Conservation (phyloP, 2,797 vertebrate genomes). For the Sternarchorhynchus goeldii region DNA sequence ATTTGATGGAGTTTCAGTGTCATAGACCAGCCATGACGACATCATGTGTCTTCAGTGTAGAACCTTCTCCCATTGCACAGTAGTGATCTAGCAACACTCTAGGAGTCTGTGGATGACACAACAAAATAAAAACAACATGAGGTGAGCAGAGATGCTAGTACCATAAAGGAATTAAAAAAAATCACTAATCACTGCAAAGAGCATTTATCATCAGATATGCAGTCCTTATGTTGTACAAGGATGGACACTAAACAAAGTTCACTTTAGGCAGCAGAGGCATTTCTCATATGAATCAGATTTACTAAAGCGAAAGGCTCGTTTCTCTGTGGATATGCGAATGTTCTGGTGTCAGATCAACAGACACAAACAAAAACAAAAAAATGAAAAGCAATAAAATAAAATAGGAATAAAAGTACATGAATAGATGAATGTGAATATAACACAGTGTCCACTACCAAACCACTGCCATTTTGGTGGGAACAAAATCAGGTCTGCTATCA, state of each 20-base stretch:
- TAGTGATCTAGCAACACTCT: constrained; percentile 61
- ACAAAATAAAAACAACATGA: constrained; percentile 16
- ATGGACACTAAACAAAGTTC: neutral
- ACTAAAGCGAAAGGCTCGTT: neutral
- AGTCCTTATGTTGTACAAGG: neutral
- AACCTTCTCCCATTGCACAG: constrained; percentile 69
- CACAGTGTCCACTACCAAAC: too few relatives aligned
- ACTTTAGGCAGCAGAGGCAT: neutral
- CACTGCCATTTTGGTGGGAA: neutral
- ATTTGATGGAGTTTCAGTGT: constrained; percentile 72
- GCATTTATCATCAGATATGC: neutral
- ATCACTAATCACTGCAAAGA: neutral
- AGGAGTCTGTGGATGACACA: constrained; percentile 63
- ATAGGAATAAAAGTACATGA: too few relatives aligned
- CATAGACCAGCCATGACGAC: constrained; percentile 77
- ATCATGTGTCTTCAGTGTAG: constrained; percentile 78
- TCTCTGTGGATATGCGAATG: constrained; percentile 5
- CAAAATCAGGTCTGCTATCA: constrained; percentile 17
- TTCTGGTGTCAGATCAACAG: too few relatives aligned
- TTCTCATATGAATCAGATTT: neutral
- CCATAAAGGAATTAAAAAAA: neutral
- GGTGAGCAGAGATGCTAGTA: constrained; percentile 23
- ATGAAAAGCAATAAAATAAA: neutral
- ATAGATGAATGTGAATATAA: too few relatives aligned
- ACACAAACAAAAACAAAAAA: too few relatives aligned